A percentile compares a stretch with the other conserved stretches of the same genome.
phyloP scores from a whole-genome alignment of 2,888 invertebrate genomes.

The Shargacucullia verbasci region DNA sequence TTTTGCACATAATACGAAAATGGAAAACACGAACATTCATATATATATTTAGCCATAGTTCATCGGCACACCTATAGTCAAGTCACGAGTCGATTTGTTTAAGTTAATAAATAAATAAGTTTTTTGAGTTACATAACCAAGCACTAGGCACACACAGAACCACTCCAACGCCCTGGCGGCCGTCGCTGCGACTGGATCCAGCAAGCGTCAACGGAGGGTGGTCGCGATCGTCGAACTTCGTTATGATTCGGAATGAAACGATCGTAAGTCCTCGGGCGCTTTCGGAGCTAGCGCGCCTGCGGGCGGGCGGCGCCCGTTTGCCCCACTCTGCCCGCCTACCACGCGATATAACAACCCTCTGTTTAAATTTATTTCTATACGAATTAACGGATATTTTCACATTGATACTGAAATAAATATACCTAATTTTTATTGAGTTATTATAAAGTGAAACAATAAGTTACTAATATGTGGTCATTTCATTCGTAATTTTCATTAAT shows the following conservation, averaged over 20 bases:
- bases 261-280: constrained; percentile 85
- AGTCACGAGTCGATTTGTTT: constrained; percentile 69
- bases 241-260: constrained; percentile 85
- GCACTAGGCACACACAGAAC: constrained; percentile 78
- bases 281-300: constrained; percentile 87
- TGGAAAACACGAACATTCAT: constrained; percentile 38
- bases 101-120: constrained; percentile 86
- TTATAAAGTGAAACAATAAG: constrained; percentile 17
- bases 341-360: constrained; percentile 73
- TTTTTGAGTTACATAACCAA: constrained; percentile 87
- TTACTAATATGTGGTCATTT: background rate
- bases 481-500: constrained; percentile 11
- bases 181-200: constrained; percentile 86
- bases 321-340: constrained; percentile 76
- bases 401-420: constrained; percentile 42
- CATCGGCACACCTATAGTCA: constrained; percentile 58
- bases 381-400: constrained; percentile 64
- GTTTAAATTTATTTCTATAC: constrained; percentile 77
- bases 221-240: constrained; percentile 86
- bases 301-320: constrained; percentile 83
- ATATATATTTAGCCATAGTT: constrained; percentile 49
- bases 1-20: constrained; percentile 71
- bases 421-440: constrained; percentile 27
- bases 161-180: constrained; percentile 86
- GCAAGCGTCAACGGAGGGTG: constrained; percentile 86